These are phyloP conservation scores for Macrosteles quadrilineatus DNA, from an alignment of 1,140 invertebrate genomes.

Conservation along the genomic window DNA sequence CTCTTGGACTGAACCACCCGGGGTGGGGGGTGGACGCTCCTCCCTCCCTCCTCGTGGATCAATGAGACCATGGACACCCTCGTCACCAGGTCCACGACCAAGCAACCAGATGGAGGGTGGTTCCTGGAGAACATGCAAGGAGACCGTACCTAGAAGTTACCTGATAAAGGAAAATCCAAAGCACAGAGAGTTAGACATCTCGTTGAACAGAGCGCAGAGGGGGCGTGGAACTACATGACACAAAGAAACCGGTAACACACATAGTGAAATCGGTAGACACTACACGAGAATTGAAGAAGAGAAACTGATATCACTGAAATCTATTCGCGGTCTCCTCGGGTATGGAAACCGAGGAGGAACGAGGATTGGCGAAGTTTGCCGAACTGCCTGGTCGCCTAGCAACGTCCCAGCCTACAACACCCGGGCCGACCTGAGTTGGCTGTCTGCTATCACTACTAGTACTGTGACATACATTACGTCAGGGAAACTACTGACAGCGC, in stretches of 20 bases:
- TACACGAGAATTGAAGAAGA: background rate
- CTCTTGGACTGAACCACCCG: no score
- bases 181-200: background rate
- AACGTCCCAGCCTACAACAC: background rate
- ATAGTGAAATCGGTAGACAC: background rate
- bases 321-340: constrained; percentile 7
- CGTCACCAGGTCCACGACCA: no score
- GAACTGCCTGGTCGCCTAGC: background rate
- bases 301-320: constrained; percentile 11
- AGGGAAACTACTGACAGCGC: no score
- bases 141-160: background rate
- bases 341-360: background rate
- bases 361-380: background rate
- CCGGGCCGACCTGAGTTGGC: background rate
- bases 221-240: background rate
- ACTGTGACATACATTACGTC: no score
- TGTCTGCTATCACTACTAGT: no score
- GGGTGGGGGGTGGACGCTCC: no score
- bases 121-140: background rate
- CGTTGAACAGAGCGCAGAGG: background rate
- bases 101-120: no score
- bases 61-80: no score
- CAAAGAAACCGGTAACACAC: background rate
- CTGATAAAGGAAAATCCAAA: background rate
- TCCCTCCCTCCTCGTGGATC: no score